Conservation (phyloP, 2,888 invertebrate species). For the Cyaniris semiargus region DNA sequence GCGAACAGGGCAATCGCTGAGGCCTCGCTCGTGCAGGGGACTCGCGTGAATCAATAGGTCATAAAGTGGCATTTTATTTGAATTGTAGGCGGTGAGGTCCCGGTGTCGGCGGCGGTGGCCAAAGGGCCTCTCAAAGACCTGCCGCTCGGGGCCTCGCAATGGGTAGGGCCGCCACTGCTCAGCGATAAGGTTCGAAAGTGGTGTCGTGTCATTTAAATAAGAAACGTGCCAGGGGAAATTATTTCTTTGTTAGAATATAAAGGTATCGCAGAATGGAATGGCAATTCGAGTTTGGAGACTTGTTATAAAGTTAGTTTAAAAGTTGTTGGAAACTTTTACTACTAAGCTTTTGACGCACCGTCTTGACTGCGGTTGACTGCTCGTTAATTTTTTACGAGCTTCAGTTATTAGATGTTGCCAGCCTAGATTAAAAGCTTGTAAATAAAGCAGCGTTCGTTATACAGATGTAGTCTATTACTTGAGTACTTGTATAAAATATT, state of each 20-base stretch:
- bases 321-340: slow-evolving; percentile 31
- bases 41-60: no score
- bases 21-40: no score
- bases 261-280: slow-evolving; percentile 35
- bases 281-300: slow-evolving; percentile 38
- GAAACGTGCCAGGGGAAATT: slow-evolving; percentile 35
- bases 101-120: no score
- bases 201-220: slow-evolving; percentile 24
- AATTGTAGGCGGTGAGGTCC: no score
- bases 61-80: no score
- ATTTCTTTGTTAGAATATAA: slow-evolving; percentile 32
- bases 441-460: background rate
- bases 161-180: background rate
- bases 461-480: no score
- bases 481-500: no score
- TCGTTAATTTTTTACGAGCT: slow-evolving; percentile 3
- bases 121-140: no score
- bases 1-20: no score
- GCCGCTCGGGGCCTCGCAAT: no score
- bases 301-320: slow-evolving; percentile 38
- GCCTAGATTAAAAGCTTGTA: background rate
- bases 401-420: background rate
- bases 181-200: background rate
- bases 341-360: slow-evolving; percentile 12
- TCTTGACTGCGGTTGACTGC: slow-evolving; percentile 7